Evolutionary conservation across 2,888 invertebrate genomes (phyloP).

Genomic region (Lordiphosa andalusiaca): DNA sequence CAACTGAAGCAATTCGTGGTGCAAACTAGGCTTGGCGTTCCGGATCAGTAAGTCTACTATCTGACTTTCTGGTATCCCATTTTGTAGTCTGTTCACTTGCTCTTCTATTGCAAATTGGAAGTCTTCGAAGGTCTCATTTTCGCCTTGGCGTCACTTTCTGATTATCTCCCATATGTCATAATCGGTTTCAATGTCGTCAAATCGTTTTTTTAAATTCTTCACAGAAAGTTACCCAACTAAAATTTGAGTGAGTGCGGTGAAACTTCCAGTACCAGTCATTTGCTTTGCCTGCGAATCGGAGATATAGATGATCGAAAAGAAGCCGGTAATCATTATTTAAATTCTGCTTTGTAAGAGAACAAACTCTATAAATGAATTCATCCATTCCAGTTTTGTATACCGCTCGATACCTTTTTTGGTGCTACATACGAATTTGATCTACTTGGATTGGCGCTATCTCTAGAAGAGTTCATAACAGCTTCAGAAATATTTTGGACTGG

Average conservation of each 20-base stretch:
- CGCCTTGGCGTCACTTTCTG: neutral
- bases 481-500: too few relatives aligned
- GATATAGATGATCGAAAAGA: neutral
- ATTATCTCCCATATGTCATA: slow-evolving; percentile 4
- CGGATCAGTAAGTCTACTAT: neutral
- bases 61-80: neutral
- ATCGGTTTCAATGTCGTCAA: neutral
- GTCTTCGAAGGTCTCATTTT: too few relatives aligned
- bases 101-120: too few relatives aligned
- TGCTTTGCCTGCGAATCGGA: neutral
- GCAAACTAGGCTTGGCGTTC: neutral
- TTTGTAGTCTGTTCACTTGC: neutral
- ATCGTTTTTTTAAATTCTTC: neutral
- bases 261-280: slow-evolving; percentile 1
- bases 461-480: too few relatives aligned
- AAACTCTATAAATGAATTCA: neutral
- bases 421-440: neutral
- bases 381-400: neutral
- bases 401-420: neutral
- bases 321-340: neutral
- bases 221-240: neutral
- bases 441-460: neutral
- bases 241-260: neutral
- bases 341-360: neutral
- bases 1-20: too few relatives aligned